Evolutionary conservation across 2,113 vertebrate species (phyloP).

Genomic region (Crotalus helleri): DNA sequence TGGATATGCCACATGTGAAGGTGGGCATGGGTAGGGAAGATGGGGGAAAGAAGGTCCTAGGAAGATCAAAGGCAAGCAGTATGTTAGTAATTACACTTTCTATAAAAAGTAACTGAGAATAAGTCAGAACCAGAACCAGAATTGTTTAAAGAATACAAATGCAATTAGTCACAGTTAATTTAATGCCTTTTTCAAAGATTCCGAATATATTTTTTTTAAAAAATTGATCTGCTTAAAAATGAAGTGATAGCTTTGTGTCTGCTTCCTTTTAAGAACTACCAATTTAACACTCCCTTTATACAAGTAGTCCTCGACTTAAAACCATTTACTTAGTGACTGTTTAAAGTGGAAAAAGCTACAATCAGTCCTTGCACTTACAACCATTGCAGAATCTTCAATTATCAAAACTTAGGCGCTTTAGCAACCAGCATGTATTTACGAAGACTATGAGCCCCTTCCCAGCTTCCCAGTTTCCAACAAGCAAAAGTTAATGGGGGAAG

Average conservation of each 20-base stretch:
- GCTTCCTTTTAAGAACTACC: not conserved
- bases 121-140: not conserved
- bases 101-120: not conserved
- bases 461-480: not conserved
- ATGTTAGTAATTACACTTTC: not conserved
- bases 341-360: not conserved
- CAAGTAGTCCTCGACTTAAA: not conserved
- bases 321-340: not conserved
- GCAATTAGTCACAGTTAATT: not conserved
- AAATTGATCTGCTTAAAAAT: not conserved
- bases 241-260: not conserved
- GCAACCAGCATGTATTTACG: not conserved
- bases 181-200: not conserved
- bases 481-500: not conserved
- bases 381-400: not conserved
- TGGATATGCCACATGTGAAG: not conserved
- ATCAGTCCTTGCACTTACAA: not conserved
- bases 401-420: not conserved
- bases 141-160: not conserved
- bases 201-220: not conserved
- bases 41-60: not conserved
- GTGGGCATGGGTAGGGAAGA: not conserved
- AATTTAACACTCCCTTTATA: not conserved
- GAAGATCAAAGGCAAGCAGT: not conserved
- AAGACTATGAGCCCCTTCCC: not conserved